phyloP scores from a whole-genome alignment of 2,888 invertebrate species.

The Cyclophora punctaria region DNA sequence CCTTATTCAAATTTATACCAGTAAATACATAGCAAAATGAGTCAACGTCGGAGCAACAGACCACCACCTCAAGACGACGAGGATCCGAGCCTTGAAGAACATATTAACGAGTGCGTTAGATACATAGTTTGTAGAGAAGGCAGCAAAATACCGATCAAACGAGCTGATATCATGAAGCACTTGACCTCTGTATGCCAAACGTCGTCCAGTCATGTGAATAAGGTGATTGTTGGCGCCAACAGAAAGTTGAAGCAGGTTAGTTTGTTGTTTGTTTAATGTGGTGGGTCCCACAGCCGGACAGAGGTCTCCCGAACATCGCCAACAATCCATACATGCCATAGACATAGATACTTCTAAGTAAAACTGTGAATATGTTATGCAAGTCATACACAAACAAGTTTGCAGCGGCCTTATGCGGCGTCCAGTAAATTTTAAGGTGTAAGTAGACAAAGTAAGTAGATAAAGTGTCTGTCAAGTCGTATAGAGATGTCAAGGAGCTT shows the following conservation, averaged over 20 bases:
- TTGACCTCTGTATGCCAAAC: constrained; percentile 36
- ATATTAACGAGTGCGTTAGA: constrained; percentile 52
- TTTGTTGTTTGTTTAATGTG: too few species aligned
- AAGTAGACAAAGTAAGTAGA: too few species aligned
- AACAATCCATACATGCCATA: too few species aligned
- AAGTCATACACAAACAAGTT: too few species aligned
- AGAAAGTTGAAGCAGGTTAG: constrained; percentile 42
- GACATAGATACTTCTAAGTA: too few species aligned
- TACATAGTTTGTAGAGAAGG: constrained; percentile 54
- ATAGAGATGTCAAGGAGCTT: too few species aligned
- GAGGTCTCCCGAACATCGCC: too few species aligned
- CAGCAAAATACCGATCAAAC: constrained; percentile 57
- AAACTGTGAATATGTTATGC: too few species aligned
- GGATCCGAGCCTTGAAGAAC: constrained; percentile 24
- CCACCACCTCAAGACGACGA: constrained; percentile 17
- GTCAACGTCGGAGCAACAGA: constrained; percentile 30
- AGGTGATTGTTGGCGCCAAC: constrained; percentile 41
- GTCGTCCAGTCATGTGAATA: constrained; percentile 30
- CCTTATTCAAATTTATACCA: background rate
- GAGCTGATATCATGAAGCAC: constrained; percentile 50
- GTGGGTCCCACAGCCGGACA: too few species aligned
- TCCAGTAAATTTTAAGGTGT: too few species aligned
- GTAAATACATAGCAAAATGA: constrained; percentile 21
- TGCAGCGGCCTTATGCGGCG: too few species aligned
- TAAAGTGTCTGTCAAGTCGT: too few species aligned